These are phyloP conservation scores for Hypomesus transpacificus DNA, from an alignment of 2,113 vertebrate species.

Conservation along the genomic window DNA sequence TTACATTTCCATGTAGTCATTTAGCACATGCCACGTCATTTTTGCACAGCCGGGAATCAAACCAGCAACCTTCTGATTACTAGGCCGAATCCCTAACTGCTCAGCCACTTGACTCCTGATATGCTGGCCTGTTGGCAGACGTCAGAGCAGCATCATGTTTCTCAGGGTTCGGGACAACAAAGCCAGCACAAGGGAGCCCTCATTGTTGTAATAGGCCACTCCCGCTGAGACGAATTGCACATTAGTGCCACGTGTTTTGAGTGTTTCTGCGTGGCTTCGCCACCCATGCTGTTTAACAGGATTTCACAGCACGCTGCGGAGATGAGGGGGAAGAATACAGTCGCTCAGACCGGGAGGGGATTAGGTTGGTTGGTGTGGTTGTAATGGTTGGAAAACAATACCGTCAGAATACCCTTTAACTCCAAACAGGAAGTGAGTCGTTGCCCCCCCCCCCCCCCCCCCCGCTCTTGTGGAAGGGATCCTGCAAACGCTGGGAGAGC, in stretches of 20 bases:
- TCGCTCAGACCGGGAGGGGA: slow-evolving; percentile 46
- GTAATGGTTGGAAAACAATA: slow-evolving; percentile 6
- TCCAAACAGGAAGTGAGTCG: neutral
- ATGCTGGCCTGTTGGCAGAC: too few relatives aligned
- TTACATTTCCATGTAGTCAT: too few relatives aligned
- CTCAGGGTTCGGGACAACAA: neutral
- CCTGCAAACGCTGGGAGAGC: too few relatives aligned
- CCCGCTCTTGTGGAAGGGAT: too few relatives aligned
- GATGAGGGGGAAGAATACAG: slow-evolving; percentile 31
- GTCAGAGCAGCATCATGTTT: too few relatives aligned
- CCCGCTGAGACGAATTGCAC: slow-evolving; percentile 38
- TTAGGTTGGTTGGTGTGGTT: slow-evolving; percentile 50
- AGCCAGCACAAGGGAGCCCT: neutral
- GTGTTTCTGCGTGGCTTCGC: slow-evolving; percentile 29
- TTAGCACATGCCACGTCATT: too few relatives aligned
- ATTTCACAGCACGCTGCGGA: slow-evolving; percentile 32
- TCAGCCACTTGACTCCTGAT: too few relatives aligned
- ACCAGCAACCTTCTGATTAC: too few relatives aligned
- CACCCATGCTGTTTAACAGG: slow-evolving; percentile 46
- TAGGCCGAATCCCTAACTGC: too few relatives aligned
- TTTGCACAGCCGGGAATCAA: too few relatives aligned
- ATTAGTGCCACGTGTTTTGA: slow-evolving; percentile 54
- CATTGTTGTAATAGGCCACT: neutral
- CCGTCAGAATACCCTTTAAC: neutral
- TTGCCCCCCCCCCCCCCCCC: neutral